A percentile compares a stretch with the other conserved stretches of the same genome.
Conservation (phyloP, 2,113 vertebrate species). For the Proterorhinus semilunaris region DNA sequence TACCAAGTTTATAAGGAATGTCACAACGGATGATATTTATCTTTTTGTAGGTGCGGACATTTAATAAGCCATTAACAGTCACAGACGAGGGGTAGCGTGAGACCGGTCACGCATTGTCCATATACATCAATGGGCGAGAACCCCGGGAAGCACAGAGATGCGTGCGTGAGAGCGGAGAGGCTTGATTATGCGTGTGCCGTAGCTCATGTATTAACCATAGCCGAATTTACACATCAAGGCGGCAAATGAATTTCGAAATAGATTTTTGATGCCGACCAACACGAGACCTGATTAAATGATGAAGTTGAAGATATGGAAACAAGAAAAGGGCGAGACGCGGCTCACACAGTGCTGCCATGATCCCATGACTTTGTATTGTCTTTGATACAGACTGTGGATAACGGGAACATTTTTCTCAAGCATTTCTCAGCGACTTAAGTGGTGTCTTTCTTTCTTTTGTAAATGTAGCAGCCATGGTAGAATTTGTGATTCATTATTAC, state of each 20-base stretch:
- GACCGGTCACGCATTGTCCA: slow-evolving; percentile 51
- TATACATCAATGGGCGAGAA: slow-evolving; percentile 57
- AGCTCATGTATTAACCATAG: slow-evolving; percentile 77
- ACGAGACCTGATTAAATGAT: slow-evolving; percentile 74
- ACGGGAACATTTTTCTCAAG: slow-evolving; percentile 2
- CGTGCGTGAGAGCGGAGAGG: slow-evolving; percentile 41
- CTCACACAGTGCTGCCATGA: slow-evolving; percentile 28
- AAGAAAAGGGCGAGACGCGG: slow-evolving; percentile 20
- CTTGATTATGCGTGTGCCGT: slow-evolving; percentile 65
- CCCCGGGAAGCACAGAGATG: slow-evolving; percentile 17
- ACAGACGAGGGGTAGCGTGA: slow-evolving; percentile 36
- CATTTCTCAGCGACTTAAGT: slow-evolving; percentile 15
- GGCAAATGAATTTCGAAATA: slow-evolving; percentile 70
- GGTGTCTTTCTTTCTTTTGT: slow-evolving; percentile 13
- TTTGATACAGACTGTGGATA: slow-evolving; percentile 8
- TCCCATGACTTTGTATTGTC: slow-evolving; percentile 33
- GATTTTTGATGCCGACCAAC: slow-evolving; percentile 69
- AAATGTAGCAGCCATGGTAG: slow-evolving; percentile 12
- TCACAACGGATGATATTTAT: no score
- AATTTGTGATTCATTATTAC: slow-evolving; percentile 28
- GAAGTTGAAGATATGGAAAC: slow-evolving; percentile 58
- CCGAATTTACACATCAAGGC: slow-evolving; percentile 79
- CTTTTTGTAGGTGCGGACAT: neutral
- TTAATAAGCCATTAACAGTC: slow-evolving; percentile 24
- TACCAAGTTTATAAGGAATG: no score